phyloP scores from a whole-genome alignment of 2,888 invertebrate genomes.

The Conops quadrifasciatus region DNA sequence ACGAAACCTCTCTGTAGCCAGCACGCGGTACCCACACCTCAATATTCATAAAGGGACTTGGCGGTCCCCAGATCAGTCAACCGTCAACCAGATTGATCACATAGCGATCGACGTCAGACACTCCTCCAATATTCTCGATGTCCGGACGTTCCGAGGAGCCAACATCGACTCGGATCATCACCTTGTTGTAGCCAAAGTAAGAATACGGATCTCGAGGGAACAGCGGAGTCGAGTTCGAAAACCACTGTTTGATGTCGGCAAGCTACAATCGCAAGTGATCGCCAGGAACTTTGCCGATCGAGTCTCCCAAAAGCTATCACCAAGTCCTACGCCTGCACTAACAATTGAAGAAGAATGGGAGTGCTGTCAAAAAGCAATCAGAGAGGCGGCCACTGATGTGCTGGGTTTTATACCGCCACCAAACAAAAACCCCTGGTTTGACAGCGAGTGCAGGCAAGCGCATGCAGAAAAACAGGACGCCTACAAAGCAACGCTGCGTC shows the following conservation, averaged over 20 bases:
- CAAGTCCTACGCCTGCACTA: neutral
- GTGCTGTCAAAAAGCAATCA: neutral
- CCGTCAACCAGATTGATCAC: constrained; percentile 30
- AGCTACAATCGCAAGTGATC: constrained; percentile 7
- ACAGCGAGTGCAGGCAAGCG: neutral
- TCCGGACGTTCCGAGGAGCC: constrained; percentile 17
- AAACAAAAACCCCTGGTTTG: constrained; percentile 2
- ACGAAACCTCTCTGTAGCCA: constrained; percentile 8
- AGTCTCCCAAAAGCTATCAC: neutral
- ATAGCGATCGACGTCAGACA: constrained; percentile 26
- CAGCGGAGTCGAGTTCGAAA: neutral
- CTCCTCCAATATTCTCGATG: constrained; percentile 20
- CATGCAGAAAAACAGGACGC: neutral
- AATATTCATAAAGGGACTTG: constrained; percentile 10
- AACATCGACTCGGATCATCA: constrained; percentile 30
- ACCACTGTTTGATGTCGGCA: neutral
- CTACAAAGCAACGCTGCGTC: neutral
- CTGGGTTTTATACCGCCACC: constrained; percentile 17
- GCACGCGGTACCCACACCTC: neutral
- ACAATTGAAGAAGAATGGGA: neutral
- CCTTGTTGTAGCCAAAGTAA: constrained; percentile 22
- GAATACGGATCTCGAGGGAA: neutral
- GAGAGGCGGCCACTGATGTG: constrained; percentile 16
- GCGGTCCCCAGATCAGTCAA: constrained; percentile 18
- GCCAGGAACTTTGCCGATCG: neutral